Base-by-base conservation (phyloP, 2,113 vertebrate species). In the Cryptotis parvus region DNA sequence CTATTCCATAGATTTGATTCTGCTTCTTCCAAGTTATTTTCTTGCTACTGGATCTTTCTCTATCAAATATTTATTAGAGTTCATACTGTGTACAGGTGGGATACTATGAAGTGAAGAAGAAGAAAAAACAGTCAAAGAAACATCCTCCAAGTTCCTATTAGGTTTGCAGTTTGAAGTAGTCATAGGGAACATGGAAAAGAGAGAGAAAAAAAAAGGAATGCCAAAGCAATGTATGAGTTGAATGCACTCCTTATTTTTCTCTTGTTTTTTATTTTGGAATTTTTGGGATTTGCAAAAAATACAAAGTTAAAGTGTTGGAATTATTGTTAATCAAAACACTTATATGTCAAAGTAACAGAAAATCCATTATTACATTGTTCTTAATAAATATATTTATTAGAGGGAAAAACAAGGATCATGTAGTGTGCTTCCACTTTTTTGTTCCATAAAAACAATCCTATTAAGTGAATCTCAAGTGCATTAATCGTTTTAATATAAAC, bases 61-160 rank as follows among this genome's bases (percentile, higher is more conserved):
- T 22, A 94, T 95, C 73, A 94, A 95, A 92, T 87, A 96, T 96
- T 93, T 91, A 96, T 84, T 69, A 15, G 69, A 58, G 33, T 93
- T 83, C 15, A 1, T 35, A 89, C 41, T 87, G 35, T 79, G 45
- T 84, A 39, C 43, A 81, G 37, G 33, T 41, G 92, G 58, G 45
- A 41, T 74, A 87, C 63, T 84, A 45, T 63, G 78, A 95, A 92
- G 35, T 81, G n/a, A 81, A 85, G 87, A 81, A 82, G 83, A 88
- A 78, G 68, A 70, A 31, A 31, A 65, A 12, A 65, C 73, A 83
- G 43, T 55, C 80, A 91, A 89, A 93, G n/a, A 74, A 31, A 52
- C 69, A 6, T 81, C 65, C 89, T 82, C 72, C 76, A 33, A 86
- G 31, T 39, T 92, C 41, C 61, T 84, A 91, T 41, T 45, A 77